Percentiles rank a stretch among this genome's conserved stretches.
These are phyloP conservation scores for Caradrina clavipalpis DNA, from an alignment of 2,888 invertebrate genomes.

Conservation along the genomic window DNA sequence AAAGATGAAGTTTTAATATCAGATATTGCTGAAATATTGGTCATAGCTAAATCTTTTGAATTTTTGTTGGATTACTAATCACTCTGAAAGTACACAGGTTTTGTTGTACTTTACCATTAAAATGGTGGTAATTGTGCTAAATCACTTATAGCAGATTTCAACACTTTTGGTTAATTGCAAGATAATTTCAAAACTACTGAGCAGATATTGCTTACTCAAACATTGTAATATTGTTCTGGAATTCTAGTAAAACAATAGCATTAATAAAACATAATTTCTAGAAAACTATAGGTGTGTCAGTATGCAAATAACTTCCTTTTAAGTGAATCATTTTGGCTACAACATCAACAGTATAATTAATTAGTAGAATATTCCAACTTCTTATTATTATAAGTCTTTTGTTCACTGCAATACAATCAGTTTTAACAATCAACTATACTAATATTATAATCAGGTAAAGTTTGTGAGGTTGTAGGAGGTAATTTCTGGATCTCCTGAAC, in stretches of 20 bases:
- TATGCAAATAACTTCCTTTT: constrained; percentile 18
- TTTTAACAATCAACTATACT: neutral
- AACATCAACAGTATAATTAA: constrained; percentile 17
- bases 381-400: constrained; percentile 4
- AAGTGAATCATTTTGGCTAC: constrained; percentile 36
- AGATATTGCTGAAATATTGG: neutral
- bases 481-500: no score
- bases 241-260: no score
- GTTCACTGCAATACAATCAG: neutral
- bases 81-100: neutral
- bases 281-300: constrained; percentile 1
- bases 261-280: neutral
- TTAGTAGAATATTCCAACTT: constrained; percentile 11
- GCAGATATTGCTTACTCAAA: no score
- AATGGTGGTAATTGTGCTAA: constrained; percentile 7
- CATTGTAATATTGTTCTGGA: no score
- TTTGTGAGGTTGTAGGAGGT: no score
- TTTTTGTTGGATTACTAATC: neutral
- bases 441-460: no score
- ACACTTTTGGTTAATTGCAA: neutral
- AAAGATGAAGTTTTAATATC: neutral
- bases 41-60: neutral
- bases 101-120: constrained; percentile 6
- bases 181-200: no score
- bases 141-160: neutral